Evolutionary conservation across 1,140 invertebrate genomes (phyloP).

Genomic region (Subanguina moxae): DNA sequence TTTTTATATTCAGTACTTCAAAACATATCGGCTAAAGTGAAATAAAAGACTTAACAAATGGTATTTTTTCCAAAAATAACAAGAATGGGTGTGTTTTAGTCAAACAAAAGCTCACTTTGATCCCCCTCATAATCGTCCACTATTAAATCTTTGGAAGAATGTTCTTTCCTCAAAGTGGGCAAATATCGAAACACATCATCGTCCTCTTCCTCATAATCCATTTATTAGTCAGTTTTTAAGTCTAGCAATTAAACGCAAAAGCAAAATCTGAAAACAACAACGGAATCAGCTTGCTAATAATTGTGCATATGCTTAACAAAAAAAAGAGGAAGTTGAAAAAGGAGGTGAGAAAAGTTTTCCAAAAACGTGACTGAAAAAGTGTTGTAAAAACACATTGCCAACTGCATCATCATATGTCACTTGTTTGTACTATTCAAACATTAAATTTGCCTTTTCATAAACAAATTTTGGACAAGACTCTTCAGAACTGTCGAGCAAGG

Average conservation of each 20-base stretch:
- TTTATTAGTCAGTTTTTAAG: background rate
- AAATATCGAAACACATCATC: conserved; percentile 21
- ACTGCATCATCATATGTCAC: background rate
- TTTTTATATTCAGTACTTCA: too few relatives aligned
- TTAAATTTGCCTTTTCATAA: background rate
- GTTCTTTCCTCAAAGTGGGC: conserved; percentile 13
- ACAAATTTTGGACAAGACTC: background rate
- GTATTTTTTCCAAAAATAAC: too few relatives aligned
- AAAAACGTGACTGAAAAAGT: background rate
- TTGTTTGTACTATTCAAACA: background rate
- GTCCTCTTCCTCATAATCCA: conserved; percentile 11
- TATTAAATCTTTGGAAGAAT: conserved; percentile 10
- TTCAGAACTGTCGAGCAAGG: background rate
- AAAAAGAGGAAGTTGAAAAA: background rate
- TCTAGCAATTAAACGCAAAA: background rate
- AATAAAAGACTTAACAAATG: too few relatives aligned
- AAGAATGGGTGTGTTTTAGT: background rate
- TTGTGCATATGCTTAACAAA: too few relatives aligned
- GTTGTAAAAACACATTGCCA: background rate
- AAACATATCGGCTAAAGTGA: too few relatives aligned
- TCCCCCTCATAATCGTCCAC: conserved; percentile 15
- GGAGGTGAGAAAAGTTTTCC: background rate
- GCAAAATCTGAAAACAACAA: conserved; percentile 1
- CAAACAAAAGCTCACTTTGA: conserved; percentile 5
- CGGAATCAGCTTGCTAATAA: background rate